These are phyloP conservation scores for Neosilurus hyrtlii DNA, from an alignment of 2,797 vertebrate species.

Conservation along the genomic window DNA sequence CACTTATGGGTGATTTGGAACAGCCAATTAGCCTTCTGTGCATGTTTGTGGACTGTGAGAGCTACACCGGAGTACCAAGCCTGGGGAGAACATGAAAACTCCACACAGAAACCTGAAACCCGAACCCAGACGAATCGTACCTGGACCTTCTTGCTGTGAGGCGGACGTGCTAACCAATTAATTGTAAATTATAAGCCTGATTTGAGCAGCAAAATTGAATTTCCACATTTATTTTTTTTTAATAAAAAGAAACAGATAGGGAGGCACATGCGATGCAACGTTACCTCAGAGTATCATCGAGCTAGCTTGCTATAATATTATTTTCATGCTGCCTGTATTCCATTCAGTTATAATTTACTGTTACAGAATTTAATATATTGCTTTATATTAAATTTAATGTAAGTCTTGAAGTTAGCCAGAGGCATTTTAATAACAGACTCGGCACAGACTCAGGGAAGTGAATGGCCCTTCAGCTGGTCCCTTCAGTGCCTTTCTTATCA, in stretches of 20 bases:
- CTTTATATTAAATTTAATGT: background rate
- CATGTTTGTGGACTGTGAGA: too few species aligned
- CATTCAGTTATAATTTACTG: background rate
- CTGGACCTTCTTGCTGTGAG: too few species aligned
- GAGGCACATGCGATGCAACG: background rate
- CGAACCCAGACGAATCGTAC: too few species aligned
- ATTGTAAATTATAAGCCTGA: background rate
- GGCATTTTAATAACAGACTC: conserved; percentile 28
- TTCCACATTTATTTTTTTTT: background rate
- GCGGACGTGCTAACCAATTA: too few species aligned
- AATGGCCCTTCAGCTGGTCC: conserved; percentile 16
- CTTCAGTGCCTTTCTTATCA: conserved; percentile 3
- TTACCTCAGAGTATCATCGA: background rate
- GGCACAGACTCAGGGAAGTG: background rate
- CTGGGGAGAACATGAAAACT: too few species aligned
- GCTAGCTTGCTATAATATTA: background rate
- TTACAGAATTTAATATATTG: background rate
- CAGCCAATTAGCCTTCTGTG: too few species aligned
- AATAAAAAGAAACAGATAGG: background rate
- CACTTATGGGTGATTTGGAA: too few species aligned
- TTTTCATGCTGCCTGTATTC: background rate
- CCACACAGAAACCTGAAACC: too few species aligned
- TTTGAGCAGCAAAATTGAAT: too few species aligned
- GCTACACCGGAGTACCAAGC: too few species aligned
- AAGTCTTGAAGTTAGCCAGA: background rate